Conservation (phyloP, 53 echinoderm and acorn worm species). For the Paracentrotus lividus region DNA sequence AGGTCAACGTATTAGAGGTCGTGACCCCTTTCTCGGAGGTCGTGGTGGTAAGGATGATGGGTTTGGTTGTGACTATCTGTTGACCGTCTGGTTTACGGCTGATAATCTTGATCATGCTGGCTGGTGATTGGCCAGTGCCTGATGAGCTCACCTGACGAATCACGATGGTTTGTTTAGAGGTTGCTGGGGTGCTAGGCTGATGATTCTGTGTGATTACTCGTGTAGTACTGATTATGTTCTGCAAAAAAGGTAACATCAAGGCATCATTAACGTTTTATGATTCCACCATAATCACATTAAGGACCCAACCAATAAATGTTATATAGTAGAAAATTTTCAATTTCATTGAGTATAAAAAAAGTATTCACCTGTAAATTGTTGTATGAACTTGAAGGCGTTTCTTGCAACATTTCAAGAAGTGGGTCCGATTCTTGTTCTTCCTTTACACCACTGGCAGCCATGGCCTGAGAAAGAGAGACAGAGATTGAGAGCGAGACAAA, state of each 20-base stretch:
- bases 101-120: constrained; percentile 52
- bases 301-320: background rate
- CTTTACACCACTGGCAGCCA: constrained; percentile 75
- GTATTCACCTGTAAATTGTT: background rate
- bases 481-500: background rate
- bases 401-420: constrained; percentile 64
- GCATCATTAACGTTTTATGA: too few species aligned
- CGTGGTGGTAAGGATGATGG: constrained; percentile 53
- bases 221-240: constrained; percentile 13
- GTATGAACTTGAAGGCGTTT: constrained; percentile 3
- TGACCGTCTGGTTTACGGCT: constrained; percentile 59
- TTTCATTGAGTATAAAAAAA: too few species aligned
- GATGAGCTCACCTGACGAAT: constrained; percentile 12
- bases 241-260: too few species aligned
- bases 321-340: too few species aligned
- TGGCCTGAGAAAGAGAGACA: constrained; percentile 55
- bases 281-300: too few species aligned
- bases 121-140: background rate
- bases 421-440: constrained; percentile 69
- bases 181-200: background rate
- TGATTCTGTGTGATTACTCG: background rate
- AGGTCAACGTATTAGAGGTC: background rate
- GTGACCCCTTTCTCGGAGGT: background rate
- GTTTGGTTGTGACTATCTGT: constrained; percentile 62
- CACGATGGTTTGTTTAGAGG: constrained; percentile 53